These are phyloP conservation scores for Lagopus leucura DNA, from an alignment of 2,113 vertebrate genomes.

Conservation along the genomic window DNA sequence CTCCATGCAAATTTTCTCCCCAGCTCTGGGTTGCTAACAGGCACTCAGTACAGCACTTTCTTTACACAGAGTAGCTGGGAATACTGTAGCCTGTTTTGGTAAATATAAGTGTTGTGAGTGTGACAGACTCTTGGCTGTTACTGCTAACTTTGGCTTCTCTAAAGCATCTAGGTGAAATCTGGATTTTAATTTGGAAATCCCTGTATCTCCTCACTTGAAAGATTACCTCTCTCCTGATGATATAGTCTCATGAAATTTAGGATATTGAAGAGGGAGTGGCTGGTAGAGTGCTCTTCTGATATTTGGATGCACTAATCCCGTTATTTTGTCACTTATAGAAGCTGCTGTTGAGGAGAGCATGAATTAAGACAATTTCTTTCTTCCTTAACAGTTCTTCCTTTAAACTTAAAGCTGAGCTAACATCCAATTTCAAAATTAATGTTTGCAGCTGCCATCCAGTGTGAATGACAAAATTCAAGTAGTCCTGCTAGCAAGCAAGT, in stretches of 20 bases:
- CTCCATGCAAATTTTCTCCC: background rate
- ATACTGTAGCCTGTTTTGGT: background rate
- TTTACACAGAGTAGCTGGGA: background rate
- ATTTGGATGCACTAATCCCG: background rate
- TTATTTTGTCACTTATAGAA: background rate
- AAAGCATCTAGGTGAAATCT: background rate
- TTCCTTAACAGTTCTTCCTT: background rate
- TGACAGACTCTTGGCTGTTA: background rate
- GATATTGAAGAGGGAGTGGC: background rate
- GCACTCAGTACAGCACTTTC: background rate
- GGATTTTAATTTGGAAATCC: background rate
- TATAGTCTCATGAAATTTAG: background rate
- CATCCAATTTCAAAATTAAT: background rate
- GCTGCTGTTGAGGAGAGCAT: background rate
- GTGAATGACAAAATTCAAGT: background rate
- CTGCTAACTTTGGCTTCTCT: background rate
- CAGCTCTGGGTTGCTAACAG: background rate
- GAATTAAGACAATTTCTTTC: background rate
- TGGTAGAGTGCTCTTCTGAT: background rate
- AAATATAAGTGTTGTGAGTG: background rate
- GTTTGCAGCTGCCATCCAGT: background rate
- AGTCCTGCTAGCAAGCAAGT: background rate
- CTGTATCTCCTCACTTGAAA: background rate
- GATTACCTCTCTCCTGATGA: background rate
- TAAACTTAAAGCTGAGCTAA: background rate